Base-by-base conservation (phyloP, 1,140 invertebrate species). In the Hestina assimilis region DNA sequence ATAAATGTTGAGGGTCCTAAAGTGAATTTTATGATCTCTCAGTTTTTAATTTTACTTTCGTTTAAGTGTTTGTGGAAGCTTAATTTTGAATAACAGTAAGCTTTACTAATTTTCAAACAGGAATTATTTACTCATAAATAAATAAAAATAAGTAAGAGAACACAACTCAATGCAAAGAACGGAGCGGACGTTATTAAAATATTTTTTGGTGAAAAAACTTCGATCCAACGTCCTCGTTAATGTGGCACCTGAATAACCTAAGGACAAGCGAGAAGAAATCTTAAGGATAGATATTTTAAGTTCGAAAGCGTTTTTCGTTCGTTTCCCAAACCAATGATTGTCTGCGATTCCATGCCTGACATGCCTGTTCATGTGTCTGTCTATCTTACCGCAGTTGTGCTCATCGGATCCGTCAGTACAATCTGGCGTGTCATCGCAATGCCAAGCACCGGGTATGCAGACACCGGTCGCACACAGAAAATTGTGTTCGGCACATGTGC, bases 391-490 rank as follows among this genome's bases (percentile, higher is more conserved):
- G 67, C 93, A 94, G 14, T 87, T 72, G 59, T 89, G 83, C 84
- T 95, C 94, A 77, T 95, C 94, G 33, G 91, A 92, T 20, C 90
- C 90, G 74, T 94, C 93, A 24, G 75, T 77, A 70, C 94, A 95
- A 78, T 95, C 94, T 45, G 89, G 88, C 45, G 92, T 87, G 47
- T 89, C 90, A 79, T 95, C 93, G 74, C 93, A 94, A 48, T 91
- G 89, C 92, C 94, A 95, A 69, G 93, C 83, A 15, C 75, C 78
- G 1, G 94, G 93, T 67, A 96, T 95, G 79, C 95, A 96, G 45
- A 91, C 88, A 11, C 92, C 91, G 48, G 76, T 89, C 12, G 71
- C 75, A 76, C 93, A 94, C 64, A 89, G 77, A 79, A 93, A 93
- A 73, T 92, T 90, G 59, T 90, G 89, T 57, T 87, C 83, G 5